These are phyloP conservation scores for Monoplex corrugatus DNA, from an alignment of 2,888 invertebrate genomes.

Conservation along the genomic window DNA sequence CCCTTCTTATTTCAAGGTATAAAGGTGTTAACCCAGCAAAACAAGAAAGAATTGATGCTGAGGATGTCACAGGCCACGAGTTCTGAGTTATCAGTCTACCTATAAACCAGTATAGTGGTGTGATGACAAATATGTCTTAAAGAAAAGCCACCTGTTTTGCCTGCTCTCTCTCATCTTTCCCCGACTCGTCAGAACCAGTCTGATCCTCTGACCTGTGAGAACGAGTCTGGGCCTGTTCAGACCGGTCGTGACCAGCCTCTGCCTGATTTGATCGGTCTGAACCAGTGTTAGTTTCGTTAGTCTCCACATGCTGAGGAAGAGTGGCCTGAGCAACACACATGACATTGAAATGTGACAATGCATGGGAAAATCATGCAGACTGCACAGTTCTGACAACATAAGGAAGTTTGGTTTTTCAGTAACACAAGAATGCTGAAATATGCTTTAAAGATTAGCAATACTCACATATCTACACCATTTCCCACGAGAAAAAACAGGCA, in stretches of 20 bases:
- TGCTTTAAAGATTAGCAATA: too few relatives aligned
- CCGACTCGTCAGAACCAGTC: neutral
- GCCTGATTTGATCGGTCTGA: slow-evolving; percentile 52
- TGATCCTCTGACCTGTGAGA: slow-evolving; percentile 33
- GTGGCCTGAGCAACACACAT: slow-evolving; percentile 49
- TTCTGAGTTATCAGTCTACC: too few relatives aligned
- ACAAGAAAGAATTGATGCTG: neutral
- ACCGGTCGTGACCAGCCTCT: slow-evolving; percentile 48
- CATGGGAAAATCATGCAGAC: too few relatives aligned
- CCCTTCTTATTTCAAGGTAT: neutral
- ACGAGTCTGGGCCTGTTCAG: slow-evolving; percentile 52
- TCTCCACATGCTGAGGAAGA: slow-evolving; percentile 51
- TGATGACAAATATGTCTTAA: neutral
- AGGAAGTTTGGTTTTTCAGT: too few relatives aligned
- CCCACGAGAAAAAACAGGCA: too few relatives aligned
- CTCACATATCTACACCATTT: too few relatives aligned
- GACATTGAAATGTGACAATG: too few relatives aligned
- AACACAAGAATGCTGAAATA: too few relatives aligned
- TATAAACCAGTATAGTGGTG: too few relatives aligned
- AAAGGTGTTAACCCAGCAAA: too few relatives aligned
- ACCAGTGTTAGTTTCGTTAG: slow-evolving; percentile 31
- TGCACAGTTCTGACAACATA: too few relatives aligned
- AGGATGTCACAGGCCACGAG: neutral
- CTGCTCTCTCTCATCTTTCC: neutral
- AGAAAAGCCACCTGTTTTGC: neutral